Percentiles rank a stretch among this genome's conserved stretches.
Evolutionary conservation across 1,140 invertebrate genomes (phyloP).

Genomic region (Cydia amplana): DNA sequence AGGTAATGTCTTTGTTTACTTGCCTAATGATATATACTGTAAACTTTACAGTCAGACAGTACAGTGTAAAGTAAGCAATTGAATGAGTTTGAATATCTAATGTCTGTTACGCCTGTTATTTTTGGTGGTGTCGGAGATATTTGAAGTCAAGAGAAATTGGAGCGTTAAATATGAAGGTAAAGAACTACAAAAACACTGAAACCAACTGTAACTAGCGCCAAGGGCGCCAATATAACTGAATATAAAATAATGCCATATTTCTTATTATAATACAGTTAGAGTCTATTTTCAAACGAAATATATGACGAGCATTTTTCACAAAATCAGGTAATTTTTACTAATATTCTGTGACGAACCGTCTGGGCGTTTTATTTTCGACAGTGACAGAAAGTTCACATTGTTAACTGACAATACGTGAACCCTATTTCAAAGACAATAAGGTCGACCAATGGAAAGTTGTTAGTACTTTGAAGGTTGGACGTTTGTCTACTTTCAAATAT

Average conservation of each 20-base stretch:
- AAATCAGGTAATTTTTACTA: slow-evolving; percentile 3
- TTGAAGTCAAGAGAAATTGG: not conserved
- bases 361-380: not conserved
- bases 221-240: no score
- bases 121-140: not conserved
- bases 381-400: not conserved
- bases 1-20: no score
- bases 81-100: not conserved
- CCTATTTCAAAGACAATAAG: no score
- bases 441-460: no score
- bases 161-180: not conserved
- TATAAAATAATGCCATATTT: no score
- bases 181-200: not conserved
- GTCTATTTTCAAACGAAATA: not conserved
- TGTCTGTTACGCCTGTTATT: no score
- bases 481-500: not conserved
- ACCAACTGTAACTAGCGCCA: not conserved
- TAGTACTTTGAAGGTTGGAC: not conserved
- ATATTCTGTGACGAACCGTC: slow-evolving; percentile 15
- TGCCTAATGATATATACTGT: no score
- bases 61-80: no score
- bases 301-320: not conserved
- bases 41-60: no score
- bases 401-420: no score
- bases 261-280: not conserved